Evolutionary conservation across 2,888 invertebrate species (phyloP), one percentile per base, ranked within the genome.

Genomic region (Folsomia candida): DNA sequence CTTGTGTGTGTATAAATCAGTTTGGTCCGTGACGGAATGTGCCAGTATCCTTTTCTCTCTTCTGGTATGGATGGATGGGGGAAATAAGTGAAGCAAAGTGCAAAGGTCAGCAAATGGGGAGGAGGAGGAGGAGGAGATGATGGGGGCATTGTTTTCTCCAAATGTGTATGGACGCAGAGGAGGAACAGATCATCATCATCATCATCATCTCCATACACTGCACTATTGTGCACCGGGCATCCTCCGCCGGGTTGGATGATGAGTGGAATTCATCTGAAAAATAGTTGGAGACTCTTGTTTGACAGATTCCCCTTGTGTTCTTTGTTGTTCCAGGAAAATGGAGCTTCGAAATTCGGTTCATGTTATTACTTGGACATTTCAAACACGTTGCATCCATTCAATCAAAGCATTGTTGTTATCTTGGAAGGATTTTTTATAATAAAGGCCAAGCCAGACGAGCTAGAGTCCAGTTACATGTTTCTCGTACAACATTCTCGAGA

Each of bases 341-440:
- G 60, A 27, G 60, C 25, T 22, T 11, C 24, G 58, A 57, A 61
- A 51, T 37, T 29, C 2, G 59, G n/a, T 51, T 61, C 61, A 37
- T 51, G 37, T 57, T 68, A 71, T 71, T 71, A 66, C 61, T 70
- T 73, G 65, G 67, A 70, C 68, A 74, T 74, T 74, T 69, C 74
- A 74, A 71, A 71, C 74, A 74, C 74, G 74, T 73, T 68, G 64
- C 65, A 62, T 67, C 73, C 73, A 73, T 73, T 73, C 70, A 68
- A 67, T 70, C 70, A 67, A 58, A 68, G 70, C 64, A 69, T 71
- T 69, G 71, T 71, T 71, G 68, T 74, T 69, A 68, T 67, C 67
- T 65, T 68, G 60, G 70, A 59, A 71, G 68, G 65, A 60, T 68
- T 68, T 65, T 64, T 65, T 54, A 20, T 54, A 54, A 14, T 54